Conservation (phyloP, 1,140 invertebrate genomes). For the Theocolax elegans region DNA sequence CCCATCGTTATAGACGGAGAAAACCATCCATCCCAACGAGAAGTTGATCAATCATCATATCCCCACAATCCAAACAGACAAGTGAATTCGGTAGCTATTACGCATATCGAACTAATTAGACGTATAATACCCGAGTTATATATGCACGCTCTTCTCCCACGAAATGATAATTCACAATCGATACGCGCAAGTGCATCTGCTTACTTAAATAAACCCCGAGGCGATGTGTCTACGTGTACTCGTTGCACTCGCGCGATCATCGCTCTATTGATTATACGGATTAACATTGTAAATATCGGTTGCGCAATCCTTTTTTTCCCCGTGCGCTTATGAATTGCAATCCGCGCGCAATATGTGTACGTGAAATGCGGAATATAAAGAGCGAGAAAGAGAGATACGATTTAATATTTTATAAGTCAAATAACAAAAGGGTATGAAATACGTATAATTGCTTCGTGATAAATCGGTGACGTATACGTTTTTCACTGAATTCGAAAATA, state of each 20-base stretch:
- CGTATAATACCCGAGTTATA: conserved; percentile 20
- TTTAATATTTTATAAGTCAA: neutral
- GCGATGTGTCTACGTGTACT: too few species aligned
- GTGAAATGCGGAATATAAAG: too few species aligned
- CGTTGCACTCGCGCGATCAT: too few species aligned
- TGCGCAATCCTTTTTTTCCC: neutral
- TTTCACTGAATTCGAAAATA: too few species aligned
- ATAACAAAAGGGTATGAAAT: neutral
- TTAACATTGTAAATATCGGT: conserved; percentile 32
- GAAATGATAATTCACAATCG: conserved; percentile 32
- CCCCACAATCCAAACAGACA: neutral
- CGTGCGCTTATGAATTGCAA: too few species aligned
- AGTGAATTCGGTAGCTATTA: neutral
- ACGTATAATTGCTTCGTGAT: too few species aligned
- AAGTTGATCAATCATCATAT: conserved; percentile 14
- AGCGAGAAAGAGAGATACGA: too few species aligned
- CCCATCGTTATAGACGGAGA: too few species aligned
- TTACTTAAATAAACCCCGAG: conserved; percentile 23
- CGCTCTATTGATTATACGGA: conserved; percentile 26
- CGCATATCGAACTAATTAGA: conserved; percentile 30
- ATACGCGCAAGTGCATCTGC: conserved; percentile 8
- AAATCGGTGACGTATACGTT: too few species aligned
- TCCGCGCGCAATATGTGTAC: too few species aligned
- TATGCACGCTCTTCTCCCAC: neutral
- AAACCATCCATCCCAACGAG: neutral